Conservation (phyloP, 2,888 invertebrate genomes). For the Gnatocerus cornutus region DNA sequence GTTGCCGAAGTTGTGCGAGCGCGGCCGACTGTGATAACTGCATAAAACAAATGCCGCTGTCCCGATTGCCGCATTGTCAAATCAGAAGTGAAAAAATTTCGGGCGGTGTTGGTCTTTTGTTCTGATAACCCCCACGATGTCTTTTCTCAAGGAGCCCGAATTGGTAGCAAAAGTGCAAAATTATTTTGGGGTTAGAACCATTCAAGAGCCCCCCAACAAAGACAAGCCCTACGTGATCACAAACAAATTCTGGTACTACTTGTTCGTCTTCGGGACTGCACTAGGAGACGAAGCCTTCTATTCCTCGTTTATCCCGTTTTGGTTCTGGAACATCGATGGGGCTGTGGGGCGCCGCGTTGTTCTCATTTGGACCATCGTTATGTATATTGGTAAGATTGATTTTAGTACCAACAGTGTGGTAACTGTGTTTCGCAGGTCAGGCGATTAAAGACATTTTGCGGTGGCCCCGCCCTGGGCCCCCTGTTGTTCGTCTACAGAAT, state of each 20-base stretch:
- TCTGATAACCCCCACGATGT: slow-evolving; percentile 67
- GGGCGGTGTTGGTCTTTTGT: background rate
- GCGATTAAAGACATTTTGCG: slow-evolving; percentile 90
- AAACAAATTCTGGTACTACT: slow-evolving; percentile 87
- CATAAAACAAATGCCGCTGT: slow-evolving; percentile 5
- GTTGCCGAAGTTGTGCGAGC: background rate
- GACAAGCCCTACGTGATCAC: slow-evolving; percentile 73
- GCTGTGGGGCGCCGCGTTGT: slow-evolving; percentile 88
- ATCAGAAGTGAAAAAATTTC: background rate
- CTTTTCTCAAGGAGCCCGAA: slow-evolving; percentile 83
- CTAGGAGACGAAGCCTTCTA: slow-evolving; percentile 95
- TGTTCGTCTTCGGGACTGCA: slow-evolving; percentile 89
- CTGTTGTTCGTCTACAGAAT: slow-evolving; percentile 86
- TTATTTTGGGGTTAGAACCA: slow-evolving; percentile 82
- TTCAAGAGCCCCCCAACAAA: slow-evolving; percentile 54
- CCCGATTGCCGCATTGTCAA: slow-evolving; percentile 3
- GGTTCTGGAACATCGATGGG: slow-evolving; percentile 96
- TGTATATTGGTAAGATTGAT: slow-evolving; percentile 82
- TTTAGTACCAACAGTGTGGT: background rate
- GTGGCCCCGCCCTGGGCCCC: slow-evolving; percentile 91
- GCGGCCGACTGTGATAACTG: slow-evolving; percentile 4
- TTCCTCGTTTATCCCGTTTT: slow-evolving; percentile 92
- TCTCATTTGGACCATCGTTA: slow-evolving; percentile 86
- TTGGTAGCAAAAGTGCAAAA: slow-evolving; percentile 86
- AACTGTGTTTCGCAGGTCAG: slow-evolving; percentile 78